Evolutionary conservation across 2,888 invertebrate genomes (phyloP), one percentile per base, ranked within the genome.

Genomic region (Meliscaeva auricollis): DNA sequence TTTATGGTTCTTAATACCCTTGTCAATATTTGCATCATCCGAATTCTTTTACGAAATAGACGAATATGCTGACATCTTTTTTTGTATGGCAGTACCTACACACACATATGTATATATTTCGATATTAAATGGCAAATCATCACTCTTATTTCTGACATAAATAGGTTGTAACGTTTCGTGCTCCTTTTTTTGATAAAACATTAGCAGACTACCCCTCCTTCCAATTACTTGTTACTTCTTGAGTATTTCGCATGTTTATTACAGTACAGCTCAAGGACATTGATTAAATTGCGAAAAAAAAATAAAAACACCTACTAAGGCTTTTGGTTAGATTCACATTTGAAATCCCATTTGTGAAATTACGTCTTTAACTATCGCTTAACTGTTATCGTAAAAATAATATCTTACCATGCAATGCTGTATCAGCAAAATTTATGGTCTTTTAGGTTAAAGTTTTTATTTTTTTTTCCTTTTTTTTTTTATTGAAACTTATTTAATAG

Each of bases 321-420:
- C 6, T 13, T 17, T 35, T 17, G 2, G 6, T 20, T 2, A 3
- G 4, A 30, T 15, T 15, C 11, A 56, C 56, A 56, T 32, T 56
- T 7, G 17, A 56, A 32, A 58, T 58, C 6, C 20, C 35, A 58
- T 35, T 58, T 58, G 13, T 58, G n/a, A 38, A 58, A 58, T 58
- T 58, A 13, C 35, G 20, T 58, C 7, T 58, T 38, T 20, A 58
- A 22, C 8, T 17, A 13, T 41, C 22, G 7, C n/a, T 26, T 41
- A 20, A 17, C 7, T 20, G n/a, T 22, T 38, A 8, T 22, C 41
- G 13, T 41, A 26, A 41, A n/a, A 60, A 60, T 38, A 20, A 41
- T 26, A 3, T 41, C n/a, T 26, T 9, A 26, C 2, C 60, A 60
- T 41, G 60, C 15, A 4, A 60, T 22, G 5, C 22, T 17, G 1